These are phyloP conservation scores for Aptenodytes forsteri DNA, from an alignment of 2,113 vertebrate species.

Conservation along the genomic window DNA sequence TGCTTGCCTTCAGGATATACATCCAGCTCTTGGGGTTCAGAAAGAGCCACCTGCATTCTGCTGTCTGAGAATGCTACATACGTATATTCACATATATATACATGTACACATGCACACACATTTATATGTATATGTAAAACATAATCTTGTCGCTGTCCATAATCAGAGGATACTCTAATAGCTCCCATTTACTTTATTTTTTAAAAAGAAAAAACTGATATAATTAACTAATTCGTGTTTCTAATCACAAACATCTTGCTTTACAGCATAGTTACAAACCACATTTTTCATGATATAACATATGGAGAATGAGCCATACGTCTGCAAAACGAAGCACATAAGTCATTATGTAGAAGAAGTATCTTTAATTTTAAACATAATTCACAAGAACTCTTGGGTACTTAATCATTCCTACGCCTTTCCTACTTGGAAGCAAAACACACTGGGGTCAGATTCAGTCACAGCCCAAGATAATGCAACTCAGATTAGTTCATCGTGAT, in stretches of 20 bases:
- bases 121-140: neutral
- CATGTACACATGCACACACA: neutral
- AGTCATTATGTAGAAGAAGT: neutral
- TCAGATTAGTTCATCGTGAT: neutral
- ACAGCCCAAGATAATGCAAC: neutral
- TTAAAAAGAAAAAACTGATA: neutral
- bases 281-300: neutral
- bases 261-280: neutral
- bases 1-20: neutral
- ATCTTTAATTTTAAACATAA: neutral
- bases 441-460: neutral
- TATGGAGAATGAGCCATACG: neutral
- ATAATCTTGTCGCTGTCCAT: neutral
- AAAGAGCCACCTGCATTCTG: neutral
- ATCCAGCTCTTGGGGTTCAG: neutral
- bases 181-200: neutral
- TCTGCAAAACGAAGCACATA: neutral
- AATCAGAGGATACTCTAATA: neutral
- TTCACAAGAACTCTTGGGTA: neutral
- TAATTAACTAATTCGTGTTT: neutral
- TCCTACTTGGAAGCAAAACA: neutral
- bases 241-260: neutral
- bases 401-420: neutral
- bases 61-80: neutral
- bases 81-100: fast-evolving